These are phyloP conservation scores for Tethya wilhelma DNA, from an alignment of 37 sponge, comb jelly and placozoan genomes.

Conservation along the genomic window DNA sequence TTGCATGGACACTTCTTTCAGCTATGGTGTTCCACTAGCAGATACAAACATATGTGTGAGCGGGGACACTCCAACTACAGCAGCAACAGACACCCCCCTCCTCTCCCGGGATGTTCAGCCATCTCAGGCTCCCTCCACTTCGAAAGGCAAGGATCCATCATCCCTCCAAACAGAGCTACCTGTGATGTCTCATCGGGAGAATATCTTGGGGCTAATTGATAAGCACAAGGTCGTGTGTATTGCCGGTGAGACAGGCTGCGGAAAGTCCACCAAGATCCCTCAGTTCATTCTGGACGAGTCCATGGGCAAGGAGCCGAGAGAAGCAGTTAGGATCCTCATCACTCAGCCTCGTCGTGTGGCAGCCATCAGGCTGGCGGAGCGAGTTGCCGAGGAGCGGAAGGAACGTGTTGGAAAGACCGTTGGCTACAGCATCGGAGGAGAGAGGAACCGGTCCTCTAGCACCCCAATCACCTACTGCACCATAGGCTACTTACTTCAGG, in stretches of 20 bases:
- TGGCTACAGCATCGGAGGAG: conserved; percentile 77
- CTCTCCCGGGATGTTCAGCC: background rate
- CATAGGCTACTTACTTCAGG: conserved; percentile 72
- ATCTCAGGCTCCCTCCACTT: too few species aligned
- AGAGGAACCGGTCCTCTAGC: background rate
- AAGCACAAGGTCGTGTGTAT: conserved; percentile 60
- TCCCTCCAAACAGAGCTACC: conserved; percentile 55
- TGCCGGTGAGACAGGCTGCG: conserved; percentile 82
- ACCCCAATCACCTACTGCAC: conserved; percentile 69
- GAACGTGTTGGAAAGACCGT: conserved; percentile 58
- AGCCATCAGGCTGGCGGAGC: conserved; percentile 59
- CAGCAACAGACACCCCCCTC: too few species aligned
- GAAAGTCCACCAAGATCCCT: conserved; percentile 78
- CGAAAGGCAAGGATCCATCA: too few species aligned
- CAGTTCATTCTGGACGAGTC: conserved; percentile 78
- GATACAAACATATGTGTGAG: too few species aligned
- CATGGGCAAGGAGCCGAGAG: background rate
- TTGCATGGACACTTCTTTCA: too few species aligned
- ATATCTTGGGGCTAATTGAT: conserved; percentile 49
- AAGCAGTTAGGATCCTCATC: conserved; percentile 51
- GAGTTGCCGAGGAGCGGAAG: conserved; percentile 53
- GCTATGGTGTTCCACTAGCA: too few species aligned
- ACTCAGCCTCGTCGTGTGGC: conserved; percentile 82
- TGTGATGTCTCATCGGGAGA: conserved; percentile 52
- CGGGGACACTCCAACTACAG: too few species aligned